A percentile compares a stretch with the other conserved stretches of the same genome.
Evolutionary conservation across 1,140 invertebrate genomes (phyloP).

Genomic region (Ceratosolen solmsi): DNA sequence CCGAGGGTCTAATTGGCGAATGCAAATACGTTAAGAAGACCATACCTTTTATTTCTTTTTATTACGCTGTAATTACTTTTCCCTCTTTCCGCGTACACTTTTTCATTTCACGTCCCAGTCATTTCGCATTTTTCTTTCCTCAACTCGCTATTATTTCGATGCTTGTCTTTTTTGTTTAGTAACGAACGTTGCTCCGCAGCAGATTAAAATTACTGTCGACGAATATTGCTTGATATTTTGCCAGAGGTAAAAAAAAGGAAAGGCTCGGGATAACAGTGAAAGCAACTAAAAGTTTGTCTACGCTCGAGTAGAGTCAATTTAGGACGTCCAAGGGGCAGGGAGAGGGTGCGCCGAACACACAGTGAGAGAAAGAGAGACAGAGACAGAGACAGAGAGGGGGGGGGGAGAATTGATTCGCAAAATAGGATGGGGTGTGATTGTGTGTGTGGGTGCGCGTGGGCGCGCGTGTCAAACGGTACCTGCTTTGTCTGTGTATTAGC

Average conservation of each 20-base stretch:
- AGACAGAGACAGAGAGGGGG: slow-evolving; percentile 20
- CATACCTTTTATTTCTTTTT: background rate
- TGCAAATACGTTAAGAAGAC: background rate
- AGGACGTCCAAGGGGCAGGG: background rate
- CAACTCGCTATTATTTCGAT: background rate
- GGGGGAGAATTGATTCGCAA: too few species aligned
- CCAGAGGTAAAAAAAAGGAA: slow-evolving; percentile 20
- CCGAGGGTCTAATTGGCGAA: slow-evolving; percentile 28
- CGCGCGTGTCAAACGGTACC: too few species aligned
- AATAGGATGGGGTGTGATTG: too few species aligned
- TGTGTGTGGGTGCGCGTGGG: too few species aligned
- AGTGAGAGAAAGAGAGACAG: slow-evolving; percentile 12
- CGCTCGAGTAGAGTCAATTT: background rate
- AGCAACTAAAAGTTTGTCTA: background rate
- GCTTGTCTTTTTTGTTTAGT: background rate
- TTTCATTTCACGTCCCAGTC: slow-evolving; percentile 29
- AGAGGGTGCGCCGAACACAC: background rate
- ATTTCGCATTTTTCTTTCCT: background rate
- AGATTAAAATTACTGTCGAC: slow-evolving; percentile 45
- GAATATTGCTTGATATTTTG: slow-evolving; percentile 32
- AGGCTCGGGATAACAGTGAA: background rate
- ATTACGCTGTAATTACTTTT: slow-evolving; percentile 16
- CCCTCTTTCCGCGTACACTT: background rate
- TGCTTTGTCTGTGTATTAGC: slow-evolving; percentile 62
- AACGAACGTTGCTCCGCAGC: background rate